Evolutionary conservation across 2,888 invertebrate genomes (phyloP).

Genomic region (Apodemia hepburni): DNA sequence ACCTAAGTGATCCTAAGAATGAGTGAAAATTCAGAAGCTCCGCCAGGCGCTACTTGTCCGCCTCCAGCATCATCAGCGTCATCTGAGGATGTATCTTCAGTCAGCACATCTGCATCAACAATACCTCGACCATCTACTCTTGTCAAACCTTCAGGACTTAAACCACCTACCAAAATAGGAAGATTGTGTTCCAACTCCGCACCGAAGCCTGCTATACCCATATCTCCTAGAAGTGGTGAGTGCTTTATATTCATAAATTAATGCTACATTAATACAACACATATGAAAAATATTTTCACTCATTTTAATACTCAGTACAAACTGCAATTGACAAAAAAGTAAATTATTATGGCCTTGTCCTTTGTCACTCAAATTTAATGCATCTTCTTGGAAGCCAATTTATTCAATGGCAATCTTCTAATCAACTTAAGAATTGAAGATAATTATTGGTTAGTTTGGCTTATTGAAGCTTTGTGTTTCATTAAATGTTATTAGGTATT

Average conservation of each 20-base stretch:
- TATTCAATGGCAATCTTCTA: constrained; percentile 24
- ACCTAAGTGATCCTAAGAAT: constrained; percentile 44
- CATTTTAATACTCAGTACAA: constrained; percentile 38
- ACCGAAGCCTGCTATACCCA: constrained; percentile 84
- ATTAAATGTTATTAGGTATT: background rate
- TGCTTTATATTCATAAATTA: constrained; percentile 28
- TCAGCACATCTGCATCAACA: constrained; percentile 49
- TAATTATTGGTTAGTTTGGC: constrained; percentile 40
- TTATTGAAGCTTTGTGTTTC: constrained; percentile 29
- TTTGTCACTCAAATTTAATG: constrained; percentile 4
- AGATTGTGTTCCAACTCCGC: constrained; percentile 82
- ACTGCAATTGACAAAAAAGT: constrained; percentile 61
- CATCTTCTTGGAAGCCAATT: constrained; percentile 19
- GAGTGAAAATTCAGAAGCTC: constrained; percentile 60
- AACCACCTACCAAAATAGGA: constrained; percentile 84
- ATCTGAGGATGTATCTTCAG: constrained; percentile 52
- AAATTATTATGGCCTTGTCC: constrained; percentile 15
- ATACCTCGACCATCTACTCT: constrained; percentile 56
- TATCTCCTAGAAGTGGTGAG: constrained; percentile 78
- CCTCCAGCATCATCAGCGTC: constrained; percentile 55
- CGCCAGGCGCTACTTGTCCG: constrained; percentile 41
- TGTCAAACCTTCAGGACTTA: constrained; percentile 81
- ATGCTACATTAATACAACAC: background rate
- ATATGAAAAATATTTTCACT: background rate
- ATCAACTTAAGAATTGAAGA: constrained; percentile 28